Evolutionary conservation across 1,140 invertebrate genomes (phyloP), one percentile per base, ranked within the genome.

Genomic region (Drosophila rhopaloa): DNA sequence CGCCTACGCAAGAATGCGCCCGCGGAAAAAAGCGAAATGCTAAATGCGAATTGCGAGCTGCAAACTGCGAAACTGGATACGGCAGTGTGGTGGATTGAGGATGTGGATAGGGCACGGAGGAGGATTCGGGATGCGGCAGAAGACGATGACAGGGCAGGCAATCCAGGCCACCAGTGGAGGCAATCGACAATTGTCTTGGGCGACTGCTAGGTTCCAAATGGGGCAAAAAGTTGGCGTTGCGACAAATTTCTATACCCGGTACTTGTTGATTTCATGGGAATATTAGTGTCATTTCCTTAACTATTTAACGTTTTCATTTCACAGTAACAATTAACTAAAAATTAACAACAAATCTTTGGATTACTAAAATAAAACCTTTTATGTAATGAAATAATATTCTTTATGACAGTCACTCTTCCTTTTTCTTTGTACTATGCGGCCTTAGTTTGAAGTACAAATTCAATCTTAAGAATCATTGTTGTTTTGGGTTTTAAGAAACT

Each of bases 1-100:
- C 81, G 83, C 82, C 82, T 43, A 86, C 82, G 70, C 83, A 51
- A 60, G 76, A 82, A 73, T 82, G 61, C 32, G 61, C 63, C 41
- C 13, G 29, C 8, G 47, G 46, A 68, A 57, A 57, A 54, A 61
- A 62, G 58, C 43, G 40, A 55, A 43, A 62, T n/a, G 47, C 46
- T 43, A 54, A 59, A 27, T 13, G 46, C 27, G 13, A 48, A 29
- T n/a, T 13, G 53, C 29, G 29, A 32, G n/a, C 9, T 13, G 53
- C 47, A 46, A 54, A 29, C 9, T 13, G 53, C 47, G 51, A 54
- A 59, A 63, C 58, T 58, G 35, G 41, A 55, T 50, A 38, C 29
- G 19, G 19, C 43, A 53, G 43, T 29, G 38, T 13, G 48, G 10
- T 29, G 44, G 24, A 24, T 24, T 24, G 24, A 24, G 40, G 32